Evolutionary conservation across 2,113 vertebrate genomes (phyloP).

Genomic region (Pica pica): DNA sequence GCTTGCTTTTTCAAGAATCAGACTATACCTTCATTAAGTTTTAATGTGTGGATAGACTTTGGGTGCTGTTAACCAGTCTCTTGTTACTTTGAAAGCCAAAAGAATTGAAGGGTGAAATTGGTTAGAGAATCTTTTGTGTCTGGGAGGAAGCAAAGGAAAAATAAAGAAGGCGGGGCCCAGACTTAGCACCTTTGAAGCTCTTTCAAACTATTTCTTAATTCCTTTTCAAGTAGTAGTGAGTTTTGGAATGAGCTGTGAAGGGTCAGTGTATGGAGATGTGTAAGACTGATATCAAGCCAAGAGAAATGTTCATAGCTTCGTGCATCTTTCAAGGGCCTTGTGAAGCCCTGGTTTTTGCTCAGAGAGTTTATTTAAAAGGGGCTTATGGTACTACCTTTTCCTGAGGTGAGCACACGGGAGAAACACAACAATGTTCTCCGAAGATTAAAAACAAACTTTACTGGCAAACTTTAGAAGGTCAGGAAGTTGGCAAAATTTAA

Average conservation of each 20-base stretch:
- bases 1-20: background rate
- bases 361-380: background rate
- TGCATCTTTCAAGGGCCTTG: background rate
- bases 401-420: background rate
- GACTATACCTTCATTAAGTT: background rate
- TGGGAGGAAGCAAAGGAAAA: background rate
- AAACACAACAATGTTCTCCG: background rate
- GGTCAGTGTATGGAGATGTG: background rate
- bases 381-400: background rate
- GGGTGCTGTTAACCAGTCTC: background rate
- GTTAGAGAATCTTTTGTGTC: background rate
- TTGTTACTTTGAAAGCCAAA: background rate
- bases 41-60: background rate
- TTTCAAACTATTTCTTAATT: background rate
- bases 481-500: background rate
- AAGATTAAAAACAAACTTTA: background rate
- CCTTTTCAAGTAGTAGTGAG: background rate
- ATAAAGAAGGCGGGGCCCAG: background rate
- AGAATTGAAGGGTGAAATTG: background rate
- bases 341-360: background rate
- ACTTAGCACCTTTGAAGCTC: background rate
- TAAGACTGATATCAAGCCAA: background rate
- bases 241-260: background rate
- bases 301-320: background rate
- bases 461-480: background rate